Evolutionary conservation across 2,113 vertebrate genomes (phyloP), one percentile per base, ranked within the genome.

Genomic region (Tor tambroides): DNA sequence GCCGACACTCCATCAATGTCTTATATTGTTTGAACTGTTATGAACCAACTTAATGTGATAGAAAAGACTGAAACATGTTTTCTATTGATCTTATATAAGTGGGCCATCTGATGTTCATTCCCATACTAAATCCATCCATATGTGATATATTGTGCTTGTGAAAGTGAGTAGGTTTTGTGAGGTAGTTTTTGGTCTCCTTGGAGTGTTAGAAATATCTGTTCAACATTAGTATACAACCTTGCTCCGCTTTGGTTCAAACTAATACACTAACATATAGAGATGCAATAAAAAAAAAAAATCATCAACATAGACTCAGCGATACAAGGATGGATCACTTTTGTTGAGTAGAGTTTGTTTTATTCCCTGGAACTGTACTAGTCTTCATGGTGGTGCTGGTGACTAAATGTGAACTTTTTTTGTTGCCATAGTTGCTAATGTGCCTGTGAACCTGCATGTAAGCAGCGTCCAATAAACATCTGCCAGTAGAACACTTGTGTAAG

Each of bases 361-460:
- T 14, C 14, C 74, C 38, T 26, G 1, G 28, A 77, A 51, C 4
- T 28, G 63, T 86, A 51, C 41, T 75, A 79, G 51, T 67, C 86
- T 87, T 83, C 61, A 17, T 82, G 80, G 84, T 83, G 80, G 84
- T 86, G 78, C 41, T 85, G 46, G 38, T 41, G 26, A 59, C 19
- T 84, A 81, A 75, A 75, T 84, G 75, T 89, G 61, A 78, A 56
- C 30, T 6, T 41, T 28, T 87, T 76, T 86, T 54, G 81, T 89
- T 89, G 87, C 88, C 89, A 87, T 89, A 75, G 78, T 67, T 89
- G 86, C 65, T 85, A 43, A 82, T 63, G 82, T 89, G 86, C 89
- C 87, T 88, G 90, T 88, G 59, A 87, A 85, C 41, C 86, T 84
- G 87, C 88, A 91, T 89, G 88, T 77, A 51, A 69, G 69, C 82